Evolutionary conservation across 2,797 vertebrate genomes (phyloP).

Genomic region (Melanotaenia parkinsoni): DNA sequence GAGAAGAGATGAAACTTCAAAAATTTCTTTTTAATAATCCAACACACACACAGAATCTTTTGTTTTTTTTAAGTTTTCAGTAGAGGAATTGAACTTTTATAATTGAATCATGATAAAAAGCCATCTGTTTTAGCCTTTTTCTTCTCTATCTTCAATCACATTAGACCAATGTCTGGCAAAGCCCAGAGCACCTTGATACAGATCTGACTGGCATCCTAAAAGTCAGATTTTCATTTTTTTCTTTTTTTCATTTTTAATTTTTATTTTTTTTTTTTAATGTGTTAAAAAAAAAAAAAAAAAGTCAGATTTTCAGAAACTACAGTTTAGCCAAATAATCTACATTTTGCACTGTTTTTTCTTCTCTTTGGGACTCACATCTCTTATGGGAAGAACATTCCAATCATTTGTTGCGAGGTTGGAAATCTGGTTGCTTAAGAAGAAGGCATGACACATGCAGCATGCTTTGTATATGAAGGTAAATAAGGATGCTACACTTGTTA

Average conservation of each 20-base stretch:
- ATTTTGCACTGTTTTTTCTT: slow-evolving; percentile 22
- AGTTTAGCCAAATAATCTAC: slow-evolving; percentile 1
- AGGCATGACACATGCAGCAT: no score
- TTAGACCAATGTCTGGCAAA: slow-evolving; percentile 40
- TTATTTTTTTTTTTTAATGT: no score
- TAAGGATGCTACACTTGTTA: no score
- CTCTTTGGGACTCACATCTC: slow-evolving; percentile 20
- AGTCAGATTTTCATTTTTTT: slow-evolving; percentile 1
- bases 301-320: background rate
- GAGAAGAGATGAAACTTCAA: slow-evolving; percentile 36
- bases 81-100: slow-evolving; percentile 45
- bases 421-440: slow-evolving; percentile 5
- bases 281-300: background rate
- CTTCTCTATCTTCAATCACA: background rate
- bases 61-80: slow-evolving; percentile 23
- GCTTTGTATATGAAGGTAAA: no score
- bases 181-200: background rate
- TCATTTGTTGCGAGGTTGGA: slow-evolving; percentile 10
- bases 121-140: slow-evolving; percentile 36
- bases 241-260: no score
- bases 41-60: slow-evolving; percentile 2
- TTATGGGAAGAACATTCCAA: slow-evolving; percentile 1
- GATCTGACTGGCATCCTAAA: background rate
- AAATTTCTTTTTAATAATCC: slow-evolving; percentile 26
- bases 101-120: slow-evolving; percentile 60